Base-by-base conservation (phyloP, 2,888 invertebrate species). In the Eupelmus urozonus region DNA sequence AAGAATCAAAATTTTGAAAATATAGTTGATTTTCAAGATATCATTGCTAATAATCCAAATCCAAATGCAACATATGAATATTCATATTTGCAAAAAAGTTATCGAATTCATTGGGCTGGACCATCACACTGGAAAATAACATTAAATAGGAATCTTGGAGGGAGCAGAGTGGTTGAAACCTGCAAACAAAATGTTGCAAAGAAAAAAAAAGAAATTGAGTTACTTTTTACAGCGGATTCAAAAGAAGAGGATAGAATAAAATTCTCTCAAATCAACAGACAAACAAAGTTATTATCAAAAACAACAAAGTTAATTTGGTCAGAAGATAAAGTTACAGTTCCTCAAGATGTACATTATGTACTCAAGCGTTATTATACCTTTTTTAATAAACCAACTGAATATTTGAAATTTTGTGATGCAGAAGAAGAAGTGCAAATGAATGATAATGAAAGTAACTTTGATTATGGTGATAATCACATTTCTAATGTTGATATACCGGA, bases 51-150 rank as follows among this genome's bases (percentile, higher is more conserved):
- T 1, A 53, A 83, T 5, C 27, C 25, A 0, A 66, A 77, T 11
- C 57, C 69, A 18, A 82, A 83, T 76, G 57, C 53, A 4, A 83
- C 83, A 0, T 78, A 80, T 11, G 88, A 89, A 66, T 89, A 89
- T 69, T 86, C 88, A 0, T 87, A 85, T 65, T 18, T 87, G 5
- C 82, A 83, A 13, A 80, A 82, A 18, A 82, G 70, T 34, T 63
- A 85, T n/a, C 81, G 82, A 13, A 82, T 87, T 60, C 85, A 86
- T 82, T 96, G 96, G 96, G 95, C 95, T 29, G 96, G 96, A 0
- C 96, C 96, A 34, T 91, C 93, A 59, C 95, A 96, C 90, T 96
- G 96, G 96, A 94, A 95, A 84, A 77, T 81, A 67, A 76, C 57
- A 42, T 29, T 83, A 2, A 45, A 81, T 45, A 84, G 91, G 83